A percentile compares a stretch with the other conserved stretches of the same genome.
Conservation (phyloP, 1,140 invertebrate genomes). For the Maniola jurtina region DNA sequence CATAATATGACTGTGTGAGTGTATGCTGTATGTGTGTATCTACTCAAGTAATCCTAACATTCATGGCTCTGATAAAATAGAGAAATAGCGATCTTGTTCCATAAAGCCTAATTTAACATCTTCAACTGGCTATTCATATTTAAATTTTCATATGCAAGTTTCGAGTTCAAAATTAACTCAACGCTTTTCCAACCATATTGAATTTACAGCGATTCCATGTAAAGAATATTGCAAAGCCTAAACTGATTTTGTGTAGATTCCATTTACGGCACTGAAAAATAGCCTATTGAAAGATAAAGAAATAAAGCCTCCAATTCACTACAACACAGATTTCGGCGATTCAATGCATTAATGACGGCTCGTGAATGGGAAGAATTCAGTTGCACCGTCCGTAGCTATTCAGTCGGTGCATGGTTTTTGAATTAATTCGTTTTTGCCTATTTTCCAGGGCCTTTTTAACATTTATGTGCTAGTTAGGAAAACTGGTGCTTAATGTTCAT, state of each 20-base stretch:
- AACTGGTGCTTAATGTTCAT: constrained; percentile 28
- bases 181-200: constrained; percentile 12
- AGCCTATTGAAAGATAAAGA: constrained; percentile 28
- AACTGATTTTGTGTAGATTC: constrained; percentile 34
- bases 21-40: too few species aligned
- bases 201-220: constrained; percentile 25
- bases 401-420: constrained; percentile 35
- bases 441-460: constrained; percentile 31
- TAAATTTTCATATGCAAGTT: not conserved
- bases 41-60: too few species aligned
- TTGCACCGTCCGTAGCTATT: constrained; percentile 34
- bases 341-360: constrained; percentile 41
- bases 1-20: too few species aligned
- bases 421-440: constrained; percentile 38
- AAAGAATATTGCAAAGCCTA: constrained; percentile 28
- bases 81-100: too few species aligned
- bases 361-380: constrained; percentile 41
- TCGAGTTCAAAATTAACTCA: constrained; percentile 10
- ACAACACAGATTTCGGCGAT: constrained; percentile 45
- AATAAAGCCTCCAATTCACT: constrained; percentile 43
- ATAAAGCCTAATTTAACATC: too few species aligned
- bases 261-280: constrained; percentile 27
- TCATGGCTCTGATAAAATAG: too few species aligned
- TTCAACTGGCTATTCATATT: not conserved
- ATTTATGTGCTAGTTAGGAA: constrained; percentile 29